Evolutionary conservation across 2,797 vertebrate species (phyloP), one percentile per base, ranked within the genome.

Genomic region (Melanotaenia nigrans): DNA sequence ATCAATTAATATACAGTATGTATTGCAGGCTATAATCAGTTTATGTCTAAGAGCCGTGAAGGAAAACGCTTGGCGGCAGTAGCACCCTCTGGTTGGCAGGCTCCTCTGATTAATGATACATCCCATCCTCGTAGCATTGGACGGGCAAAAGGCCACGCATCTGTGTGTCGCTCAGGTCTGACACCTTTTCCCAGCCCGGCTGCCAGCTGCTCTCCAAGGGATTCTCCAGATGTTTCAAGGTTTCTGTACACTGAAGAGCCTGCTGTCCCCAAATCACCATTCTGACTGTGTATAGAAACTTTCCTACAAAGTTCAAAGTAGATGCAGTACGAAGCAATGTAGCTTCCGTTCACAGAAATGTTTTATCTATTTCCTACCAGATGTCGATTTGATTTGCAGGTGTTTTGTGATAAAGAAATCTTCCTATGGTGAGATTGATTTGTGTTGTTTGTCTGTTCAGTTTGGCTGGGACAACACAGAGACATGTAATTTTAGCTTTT

Each of bases 151-250:
- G 89, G 91, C 78, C 85, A 77, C 74, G 73, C 91, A 91, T 92
- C 90, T 92, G 91, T 36, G 83, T 91, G 92, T 93, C 90, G 90
- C 89, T 93, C 88, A 85, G 83, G 86, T 88, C 89, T 80, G 87
- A 89, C 91, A 83, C 83, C 82, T 77, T 84, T 78, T 89, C 86
- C 85, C 73, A 64, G 77, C 74, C 87, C 82, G 80, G 89, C 89
- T 90, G 86, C 82, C 87, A 87, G 73, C 58, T 9, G 65, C 79
- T 90, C 90, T 47, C 87, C 80, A 33, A 79, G 84, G 88, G 83
- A 85, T 81, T 73, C 74, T 85, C 91, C 92, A 93, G 93, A 93
- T 93, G 92, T 93, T 94, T 90, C 86, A 79, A 85, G 89, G 89
- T 91, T 88, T 90, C 69, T 3, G 2, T 33, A 11, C 32, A 30